These are phyloP conservation scores for Planiliza haematocheilus DNA, from an alignment of 2,113 vertebrate genomes.

Conservation along the genomic window DNA sequence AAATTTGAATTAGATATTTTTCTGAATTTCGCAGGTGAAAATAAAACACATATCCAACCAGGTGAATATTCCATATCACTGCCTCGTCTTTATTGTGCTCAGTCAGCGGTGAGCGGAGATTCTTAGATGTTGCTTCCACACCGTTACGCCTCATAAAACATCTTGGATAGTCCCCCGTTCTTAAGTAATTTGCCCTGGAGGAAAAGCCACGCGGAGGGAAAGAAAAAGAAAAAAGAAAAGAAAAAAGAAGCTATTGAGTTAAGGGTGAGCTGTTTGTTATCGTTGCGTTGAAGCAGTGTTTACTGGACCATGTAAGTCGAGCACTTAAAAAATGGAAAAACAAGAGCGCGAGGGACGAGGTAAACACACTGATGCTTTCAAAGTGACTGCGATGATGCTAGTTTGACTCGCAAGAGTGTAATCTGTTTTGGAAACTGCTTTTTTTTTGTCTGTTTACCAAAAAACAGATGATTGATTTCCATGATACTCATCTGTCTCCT, in stretches of 20 bases:
- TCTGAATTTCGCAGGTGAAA: not conserved
- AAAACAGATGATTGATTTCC: conserved; percentile 70
- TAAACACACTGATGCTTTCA: conserved; percentile 40
- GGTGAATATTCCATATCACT: not conserved
- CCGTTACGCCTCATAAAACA: conserved; percentile 46
- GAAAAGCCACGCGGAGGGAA: conserved; percentile 25
- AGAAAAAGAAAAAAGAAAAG: too few relatives aligned
- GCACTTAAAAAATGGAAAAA: conserved; percentile 47
- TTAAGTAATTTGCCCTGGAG: conserved; percentile 47
- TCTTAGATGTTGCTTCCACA: conserved; percentile 45
- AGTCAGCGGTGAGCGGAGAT: conserved; percentile 35
- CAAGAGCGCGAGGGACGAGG: conserved; percentile 33
- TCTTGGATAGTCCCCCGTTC: conserved; percentile 32
- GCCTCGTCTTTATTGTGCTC: conserved; percentile 36
- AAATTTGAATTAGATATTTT: not conserved
- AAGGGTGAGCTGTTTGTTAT: conserved; percentile 46
- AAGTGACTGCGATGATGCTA: conserved; percentile 44
- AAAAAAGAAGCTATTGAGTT: conserved; percentile 29
- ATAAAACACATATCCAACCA: not conserved
- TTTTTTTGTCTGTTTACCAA: conserved; percentile 58
- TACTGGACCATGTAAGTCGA: conserved; percentile 44
- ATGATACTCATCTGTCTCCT: conserved; percentile 49
- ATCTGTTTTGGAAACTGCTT: conserved; percentile 43
- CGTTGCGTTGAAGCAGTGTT: conserved; percentile 42
- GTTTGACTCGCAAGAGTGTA: conserved; percentile 19